Conservation (phyloP, 1,140 invertebrate genomes). For the Aphidius ervi region DNA sequence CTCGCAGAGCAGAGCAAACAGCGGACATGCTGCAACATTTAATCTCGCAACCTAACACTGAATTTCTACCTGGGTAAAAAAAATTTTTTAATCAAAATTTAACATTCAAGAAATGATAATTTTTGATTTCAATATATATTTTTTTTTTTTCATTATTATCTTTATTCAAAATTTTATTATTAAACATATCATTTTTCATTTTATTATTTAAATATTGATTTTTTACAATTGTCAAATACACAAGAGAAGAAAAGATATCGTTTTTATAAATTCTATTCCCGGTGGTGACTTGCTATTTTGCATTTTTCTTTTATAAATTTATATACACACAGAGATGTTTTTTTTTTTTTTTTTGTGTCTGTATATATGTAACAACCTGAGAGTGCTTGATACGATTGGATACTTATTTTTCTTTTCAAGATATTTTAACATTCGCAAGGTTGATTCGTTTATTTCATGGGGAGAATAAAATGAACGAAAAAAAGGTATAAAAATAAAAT, state of each 20-base stretch:
- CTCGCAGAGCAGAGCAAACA: too few relatives aligned
- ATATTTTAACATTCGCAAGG: slow-evolving; percentile 1
- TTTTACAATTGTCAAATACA: neutral
- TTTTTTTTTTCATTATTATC: too few relatives aligned
- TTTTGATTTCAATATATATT: too few relatives aligned
- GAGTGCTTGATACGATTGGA: neutral
- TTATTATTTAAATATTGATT: neutral
- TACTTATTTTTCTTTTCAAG: slow-evolving; percentile 6
- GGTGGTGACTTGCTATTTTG: slow-evolving; percentile 10
- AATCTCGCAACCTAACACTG: too few relatives aligned
- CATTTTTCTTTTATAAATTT: slow-evolving; percentile 21
- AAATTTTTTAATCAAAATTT: too few relatives aligned
- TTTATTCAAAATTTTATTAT: neutral
- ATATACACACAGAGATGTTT: slow-evolving; percentile 7
- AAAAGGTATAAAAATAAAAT: neutral
- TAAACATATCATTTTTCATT: neutral
- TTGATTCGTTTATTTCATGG: neutral
- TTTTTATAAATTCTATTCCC: slow-evolving; percentile 28
- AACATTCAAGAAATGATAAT: too few relatives aligned
- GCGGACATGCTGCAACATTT: too few relatives aligned
- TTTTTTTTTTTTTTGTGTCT: neutral
- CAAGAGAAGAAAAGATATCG: slow-evolving; percentile 16
- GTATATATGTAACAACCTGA: slow-evolving; percentile 1
- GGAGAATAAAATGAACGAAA: neutral
- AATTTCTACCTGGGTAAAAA: too few relatives aligned